Base-by-base conservation (phyloP, 2,888 invertebrate genomes). In the Phasia obesa region DNA sequence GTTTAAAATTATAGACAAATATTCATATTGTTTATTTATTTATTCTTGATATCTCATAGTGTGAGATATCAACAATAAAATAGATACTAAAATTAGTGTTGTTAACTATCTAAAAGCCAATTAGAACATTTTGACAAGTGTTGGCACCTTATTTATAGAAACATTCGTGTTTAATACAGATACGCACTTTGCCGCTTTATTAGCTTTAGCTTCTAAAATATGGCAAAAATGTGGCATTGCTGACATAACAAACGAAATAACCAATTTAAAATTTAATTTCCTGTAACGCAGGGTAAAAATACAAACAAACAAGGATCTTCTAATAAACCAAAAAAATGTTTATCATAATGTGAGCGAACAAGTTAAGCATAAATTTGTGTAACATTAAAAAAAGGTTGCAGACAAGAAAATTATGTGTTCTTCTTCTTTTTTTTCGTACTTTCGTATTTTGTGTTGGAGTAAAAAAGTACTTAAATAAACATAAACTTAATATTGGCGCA, bases 401-500 rank as follows among this genome's bases (percentile, higher is more conserved):
- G 81, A 81, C 81, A 81, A 67, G 67, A 81, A 77, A 81, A 81
- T 77, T 67, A 77, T 81, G 71, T 73, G 73, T 77, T 71, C 51
- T 19, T 11, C 0, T 21, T 21, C 15, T 25, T 25, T 21, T 19
- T 49, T 7, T 31, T 27, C n/a, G 17, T 2, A 15, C 25, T 27
- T 11, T 27, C 25, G 9, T 13, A 38, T 17, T 51, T 69, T 77
- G 69, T 51, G 69, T 69, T 53, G 69, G 42, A 44, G 60, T 69
- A 47, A 71, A 74, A 76, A 76, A 77, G 67, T 81, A 81, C 81
- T 81, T 81, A 77, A 81, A 81, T 70, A 70, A 81, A 73, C 81
- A 81, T 81, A 77, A 81, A 81, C 76, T 81, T 77, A 73, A 73
- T 81, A 81, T 81, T 81, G 81, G 67, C 71, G 81, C 81, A 81